Percentiles rank a stretch among this genome's conserved stretches.
phyloP scores from a whole-genome alignment of 1,140 invertebrate species.

The Drosophila nikananu region DNA sequence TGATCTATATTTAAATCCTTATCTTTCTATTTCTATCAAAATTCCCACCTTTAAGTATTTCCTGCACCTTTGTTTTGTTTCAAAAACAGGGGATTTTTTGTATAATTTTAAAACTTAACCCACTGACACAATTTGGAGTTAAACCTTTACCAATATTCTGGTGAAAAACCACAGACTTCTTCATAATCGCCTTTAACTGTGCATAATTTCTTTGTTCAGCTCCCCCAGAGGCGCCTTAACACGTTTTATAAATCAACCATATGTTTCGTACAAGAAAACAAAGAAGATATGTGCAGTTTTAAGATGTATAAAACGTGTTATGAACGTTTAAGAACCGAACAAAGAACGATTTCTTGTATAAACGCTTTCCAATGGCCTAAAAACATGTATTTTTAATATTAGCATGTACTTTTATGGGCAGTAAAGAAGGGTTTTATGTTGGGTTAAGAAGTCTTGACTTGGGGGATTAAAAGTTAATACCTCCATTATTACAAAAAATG shows the following conservation, averaged over 20 bases:
- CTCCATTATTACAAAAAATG: too few species aligned
- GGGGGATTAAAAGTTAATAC: too few species aligned
- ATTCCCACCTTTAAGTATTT: background rate
- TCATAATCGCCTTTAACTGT: background rate
- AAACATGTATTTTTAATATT: conserved; percentile 12
- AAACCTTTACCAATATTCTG: background rate
- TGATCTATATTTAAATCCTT: background rate
- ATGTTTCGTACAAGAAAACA: conserved; percentile 3
- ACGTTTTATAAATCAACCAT: conserved; percentile 21
- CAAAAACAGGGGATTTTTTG: background rate
- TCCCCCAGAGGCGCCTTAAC: background rate
- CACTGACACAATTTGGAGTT: background rate
- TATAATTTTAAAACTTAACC: conserved; percentile 2
- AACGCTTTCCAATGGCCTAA: conserved; percentile 11
- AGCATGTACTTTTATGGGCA: background rate
- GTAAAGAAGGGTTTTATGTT: background rate
- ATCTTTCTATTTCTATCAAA: background rate
- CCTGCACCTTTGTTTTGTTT: background rate
- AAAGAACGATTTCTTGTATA: background rate
- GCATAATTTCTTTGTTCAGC: conserved; percentile 7
- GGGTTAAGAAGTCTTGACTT: background rate
- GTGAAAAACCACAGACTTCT: background rate
- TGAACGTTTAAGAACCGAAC: conserved; percentile 2
- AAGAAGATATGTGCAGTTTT: conserved; percentile 2
- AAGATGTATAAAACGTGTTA: conserved; percentile 18